Percentiles rank a stretch among this genome's conserved stretches.
phyloP scores from a whole-genome alignment of 1,140 invertebrate genomes.

The Trichonephila clavipes region DNA sequence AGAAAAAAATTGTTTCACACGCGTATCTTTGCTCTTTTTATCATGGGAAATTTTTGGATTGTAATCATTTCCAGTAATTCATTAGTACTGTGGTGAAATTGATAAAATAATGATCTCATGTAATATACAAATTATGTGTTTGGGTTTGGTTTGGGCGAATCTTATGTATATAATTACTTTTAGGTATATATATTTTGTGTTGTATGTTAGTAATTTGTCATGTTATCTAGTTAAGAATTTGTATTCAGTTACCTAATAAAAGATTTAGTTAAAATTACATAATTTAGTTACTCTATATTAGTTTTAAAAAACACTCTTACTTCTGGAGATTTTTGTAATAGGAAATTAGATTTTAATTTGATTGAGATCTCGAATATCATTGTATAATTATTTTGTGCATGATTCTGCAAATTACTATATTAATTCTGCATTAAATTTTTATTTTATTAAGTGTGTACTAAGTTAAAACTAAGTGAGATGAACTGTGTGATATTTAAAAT shows the following conservation, averaged over 20 bases:
- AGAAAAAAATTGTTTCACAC: background rate
- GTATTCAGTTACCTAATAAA: background rate
- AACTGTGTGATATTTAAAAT: no score
- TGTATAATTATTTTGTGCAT: no score
- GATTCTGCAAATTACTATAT: no score
- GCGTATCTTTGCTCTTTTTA: background rate
- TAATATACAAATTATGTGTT: constrained; percentile 47
- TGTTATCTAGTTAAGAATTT: background rate
- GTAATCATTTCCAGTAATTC: background rate
- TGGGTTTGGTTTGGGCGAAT: constrained; percentile 44
- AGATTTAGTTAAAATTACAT: background rate
- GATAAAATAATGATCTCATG: constrained; percentile 55
- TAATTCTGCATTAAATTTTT: no score
- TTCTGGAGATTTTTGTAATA: no score
- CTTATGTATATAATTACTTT: constrained; percentile 56
- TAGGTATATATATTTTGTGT: constrained; percentile 10
- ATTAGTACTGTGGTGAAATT: background rate
- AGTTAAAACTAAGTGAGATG: no score
- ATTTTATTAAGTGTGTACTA: no score
- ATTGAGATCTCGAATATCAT: no score
- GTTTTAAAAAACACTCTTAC: no score
- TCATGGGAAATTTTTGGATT: background rate
- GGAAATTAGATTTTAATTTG: no score
- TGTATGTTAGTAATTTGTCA: constrained; percentile 37
- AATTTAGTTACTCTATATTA: no score